Evolutionary conservation across 2,113 vertebrate genomes (phyloP).

Genomic region (Naja naja): DNA sequence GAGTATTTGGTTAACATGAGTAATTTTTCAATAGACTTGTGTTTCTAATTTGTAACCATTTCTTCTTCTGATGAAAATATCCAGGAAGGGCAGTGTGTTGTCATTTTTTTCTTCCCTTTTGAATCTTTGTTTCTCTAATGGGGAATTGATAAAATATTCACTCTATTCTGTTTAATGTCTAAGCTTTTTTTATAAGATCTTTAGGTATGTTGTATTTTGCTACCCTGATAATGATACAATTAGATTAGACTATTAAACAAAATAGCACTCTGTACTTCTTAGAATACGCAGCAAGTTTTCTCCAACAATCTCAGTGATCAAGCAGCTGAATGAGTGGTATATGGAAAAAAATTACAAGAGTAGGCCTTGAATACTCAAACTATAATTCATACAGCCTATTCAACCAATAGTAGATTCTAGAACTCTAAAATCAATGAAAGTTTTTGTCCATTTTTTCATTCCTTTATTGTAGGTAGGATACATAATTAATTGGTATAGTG

Average conservation of each 20-base stretch:
- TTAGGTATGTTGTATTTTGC: neutral
- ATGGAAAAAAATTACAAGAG: neutral
- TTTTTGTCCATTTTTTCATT: neutral
- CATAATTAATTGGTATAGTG: neutral
- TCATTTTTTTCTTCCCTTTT: neutral
- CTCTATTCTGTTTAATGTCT: neutral
- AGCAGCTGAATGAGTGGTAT: neutral
- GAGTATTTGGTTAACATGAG: neutral
- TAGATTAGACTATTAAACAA: neutral
- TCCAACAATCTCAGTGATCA: neutral
- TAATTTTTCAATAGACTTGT: neutral
- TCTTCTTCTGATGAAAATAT: neutral
- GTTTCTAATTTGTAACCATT: neutral
- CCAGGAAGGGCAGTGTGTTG: neutral
- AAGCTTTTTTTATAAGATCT: neutral
- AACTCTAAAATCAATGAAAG: neutral
- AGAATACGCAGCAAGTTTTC: neutral
- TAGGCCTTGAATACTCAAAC: neutral
- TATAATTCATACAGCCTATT: neutral
- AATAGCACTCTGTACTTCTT: neutral
- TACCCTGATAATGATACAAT: neutral
- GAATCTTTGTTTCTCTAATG: neutral
- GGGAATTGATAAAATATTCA: neutral
- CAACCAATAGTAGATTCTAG: neutral
- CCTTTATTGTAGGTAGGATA: neutral